Evolutionary conservation across 2,113 vertebrate species (phyloP), one percentile per base, ranked within the genome.

Genomic region (Nasalis larvatus): DNA sequence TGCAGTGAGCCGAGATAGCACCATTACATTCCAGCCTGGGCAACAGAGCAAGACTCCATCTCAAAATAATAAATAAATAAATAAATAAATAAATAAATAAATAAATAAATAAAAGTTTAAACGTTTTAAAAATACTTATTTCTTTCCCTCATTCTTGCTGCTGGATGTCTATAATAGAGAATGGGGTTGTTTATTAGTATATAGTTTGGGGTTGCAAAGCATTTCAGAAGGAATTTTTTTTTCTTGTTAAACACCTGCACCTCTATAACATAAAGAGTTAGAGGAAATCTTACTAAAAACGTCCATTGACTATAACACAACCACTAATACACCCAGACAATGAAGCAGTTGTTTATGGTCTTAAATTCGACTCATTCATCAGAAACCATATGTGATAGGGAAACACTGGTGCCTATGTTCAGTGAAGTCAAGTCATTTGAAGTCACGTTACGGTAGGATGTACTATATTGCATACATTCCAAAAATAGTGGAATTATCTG

Each of bases 271-370:
- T 23, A 13, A 82, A 82, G 30, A 91, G 18, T 60, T 94, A 77
- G 27, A 86, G n/a, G 23, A 71, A 81, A 85, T 66, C 14, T 84
- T 96, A 52, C 17, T 77, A 92, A 97, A 93, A 96, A 73, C 74
- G 16, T 12, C 7, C 42, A 58, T 10, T 89, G 37, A 76, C 20
- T 78, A 0, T 83, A 45, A 76, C 9, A 58, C 5, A 18, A 85
- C 4, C 32, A 73, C 5, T 52, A 23, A 71, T 63, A 77, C 25
- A 82, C 18, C 27, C 52, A 89, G 37, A 73, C 25, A 84, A 32
- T 18, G 56, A 93, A 91, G 27, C 27, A 82, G 17, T 76, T n/a
- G 47, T n/a, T 45, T 76, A 6, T 90, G 76, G 7, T 8, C 47
- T 68, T 71, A 78, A 56, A 73, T 87, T 84, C 58, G 30, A 91